phyloP scores from a whole-genome alignment of 2,113 vertebrate genomes.

The Symphodus melops region DNA sequence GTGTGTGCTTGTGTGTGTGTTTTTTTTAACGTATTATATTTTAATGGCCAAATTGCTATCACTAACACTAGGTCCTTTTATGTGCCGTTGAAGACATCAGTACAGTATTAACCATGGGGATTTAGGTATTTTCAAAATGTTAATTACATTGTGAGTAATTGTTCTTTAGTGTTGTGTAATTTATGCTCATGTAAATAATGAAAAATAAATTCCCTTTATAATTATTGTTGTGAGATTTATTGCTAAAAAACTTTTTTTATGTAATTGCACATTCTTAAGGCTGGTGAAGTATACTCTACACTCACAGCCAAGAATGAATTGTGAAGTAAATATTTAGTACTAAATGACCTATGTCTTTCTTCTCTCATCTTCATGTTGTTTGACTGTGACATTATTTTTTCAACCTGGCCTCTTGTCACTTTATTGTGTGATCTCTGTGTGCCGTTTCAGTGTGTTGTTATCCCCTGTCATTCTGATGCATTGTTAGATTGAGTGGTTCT shows the following conservation, averaged over 20 bases:
- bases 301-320: neutral
- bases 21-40: conserved; percentile 29
- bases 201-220: neutral
- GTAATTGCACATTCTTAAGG: too few species aligned
- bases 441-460: too few species aligned
- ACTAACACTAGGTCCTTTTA: neutral
- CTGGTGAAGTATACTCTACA: too few species aligned
- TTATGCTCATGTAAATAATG: conserved; percentile 18
- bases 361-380: too few species aligned
- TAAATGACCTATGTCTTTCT: too few species aligned
- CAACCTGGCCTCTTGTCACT: too few species aligned
- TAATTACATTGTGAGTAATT: neutral
- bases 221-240: neutral
- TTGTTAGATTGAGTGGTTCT: too few species aligned
- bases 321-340: too few species aligned
- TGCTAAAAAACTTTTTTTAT: neutral
- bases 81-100: neutral
- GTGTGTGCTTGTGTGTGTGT: neutral
- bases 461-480: too few species aligned
- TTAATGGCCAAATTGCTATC: conserved; percentile 17
- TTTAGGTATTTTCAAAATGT: neutral
- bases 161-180: conserved; percentile 31
- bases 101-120: neutral
- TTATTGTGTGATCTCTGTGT: too few species aligned
- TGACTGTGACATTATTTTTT: too few species aligned